Evolutionary conservation across 2,888 invertebrate species (phyloP).

Genomic region (Anarsia innoxiella): DNA sequence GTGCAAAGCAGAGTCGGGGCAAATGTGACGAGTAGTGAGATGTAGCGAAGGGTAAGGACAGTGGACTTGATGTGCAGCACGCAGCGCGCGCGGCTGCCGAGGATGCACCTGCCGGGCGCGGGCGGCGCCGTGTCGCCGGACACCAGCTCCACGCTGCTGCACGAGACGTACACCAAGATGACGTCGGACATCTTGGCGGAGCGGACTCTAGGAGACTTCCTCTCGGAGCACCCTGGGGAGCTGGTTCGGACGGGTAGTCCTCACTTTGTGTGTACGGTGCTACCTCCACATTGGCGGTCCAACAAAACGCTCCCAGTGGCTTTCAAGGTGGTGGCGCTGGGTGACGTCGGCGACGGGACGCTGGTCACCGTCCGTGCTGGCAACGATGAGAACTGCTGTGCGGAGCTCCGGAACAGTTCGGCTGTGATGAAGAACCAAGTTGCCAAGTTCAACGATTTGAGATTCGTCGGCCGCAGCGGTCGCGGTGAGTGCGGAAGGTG

Average conservation of each 20-base stretch:
- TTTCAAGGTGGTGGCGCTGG: conserved; percentile 96
- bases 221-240: conserved; percentile 94
- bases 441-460: conserved; percentile 98
- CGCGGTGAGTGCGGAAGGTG: conserved; percentile 88
- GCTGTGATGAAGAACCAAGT: conserved; percentile 99
- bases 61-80: conserved; percentile 68
- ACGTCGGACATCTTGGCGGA: conserved; percentile 93
- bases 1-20: conserved; percentile 30
- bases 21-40: conserved; percentile 47
- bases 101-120: conserved; percentile 73
- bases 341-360: conserved; percentile 97
- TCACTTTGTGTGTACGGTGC: conserved; percentile 94
- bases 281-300: conserved; percentile 98
- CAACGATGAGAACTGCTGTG: conserved; percentile 98
- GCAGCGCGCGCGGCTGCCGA: conserved; percentile 66
- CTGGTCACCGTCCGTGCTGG: conserved; percentile 96
- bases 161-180: conserved; percentile 91
- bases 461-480: conserved; percentile 98
- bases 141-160: conserved; percentile 81
- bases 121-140: conserved; percentile 80
- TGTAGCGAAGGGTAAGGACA: conserved; percentile 44
- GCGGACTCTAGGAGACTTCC: conserved; percentile 88
- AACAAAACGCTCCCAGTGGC: conserved; percentile 98
- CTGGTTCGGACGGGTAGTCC: conserved; percentile 94
- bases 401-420: conserved; percentile 94